Base-by-base conservation (phyloP, 2,113 vertebrate species). In the Agapornis roseicollis region DNA sequence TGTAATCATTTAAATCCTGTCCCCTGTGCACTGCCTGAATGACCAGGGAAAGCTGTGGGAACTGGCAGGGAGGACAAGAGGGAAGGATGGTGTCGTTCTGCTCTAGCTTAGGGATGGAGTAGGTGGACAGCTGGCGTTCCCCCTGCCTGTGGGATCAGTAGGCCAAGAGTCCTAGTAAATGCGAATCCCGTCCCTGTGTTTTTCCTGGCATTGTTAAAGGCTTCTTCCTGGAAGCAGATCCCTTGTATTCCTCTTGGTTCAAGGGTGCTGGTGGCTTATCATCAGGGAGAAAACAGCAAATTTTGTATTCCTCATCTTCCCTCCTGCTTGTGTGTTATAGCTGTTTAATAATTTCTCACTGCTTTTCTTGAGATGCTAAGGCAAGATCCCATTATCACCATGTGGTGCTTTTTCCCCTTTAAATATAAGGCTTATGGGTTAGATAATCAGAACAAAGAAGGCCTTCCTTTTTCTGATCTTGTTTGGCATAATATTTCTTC, bases 401-500 rank as follows among this genome's bases (percentile, higher is more conserved):
- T n/a, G 3, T 23, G 24, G 9, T 50, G 11, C n/a, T 80, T 88
- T 88, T 74, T 50, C 12, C 35, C 18, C 61, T 72, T 55, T 86
- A 81, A 90, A 49, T 89, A 37, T 61, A 71, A 78, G n/a, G 49
- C 18, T 49, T 88, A 35, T 46, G 77, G 35, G 37, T 79, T 86
- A 69, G 65, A 82, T 89, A 81, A 71, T 90, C 35, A 92, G 92
- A 84, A 69, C 73, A 88, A 95, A 76, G 56, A 89, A 65, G 61
- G 71, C 70, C 29, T 94, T 94, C 52, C 37, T 83, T 81, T 96
- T 91, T 89, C 55, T 22, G 18, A 87, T 94, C 63, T 77, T 89
- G 68, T 93, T 94, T 94, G 80, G 72, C 68, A 44, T 94, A 85
- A 64, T 78, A 1, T 93, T 94, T 94, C 35, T 93, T 68, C 69